Percentiles rank a stretch among this genome's conserved stretches.
These are phyloP conservation scores for Nomada fucata DNA, from an alignment of 2,888 invertebrate genomes.

Conservation along the genomic window DNA sequence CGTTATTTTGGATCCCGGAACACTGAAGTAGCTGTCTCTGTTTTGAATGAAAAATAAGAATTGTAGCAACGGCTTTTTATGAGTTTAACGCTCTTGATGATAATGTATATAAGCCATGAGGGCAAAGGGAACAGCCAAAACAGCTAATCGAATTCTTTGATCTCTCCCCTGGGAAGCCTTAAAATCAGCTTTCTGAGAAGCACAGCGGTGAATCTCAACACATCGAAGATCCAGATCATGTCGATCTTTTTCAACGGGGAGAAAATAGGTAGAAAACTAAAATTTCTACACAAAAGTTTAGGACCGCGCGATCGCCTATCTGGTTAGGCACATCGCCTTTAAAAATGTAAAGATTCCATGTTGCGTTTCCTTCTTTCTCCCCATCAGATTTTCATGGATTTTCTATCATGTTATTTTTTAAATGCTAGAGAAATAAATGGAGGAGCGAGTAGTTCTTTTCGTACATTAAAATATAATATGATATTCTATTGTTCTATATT, in stretches of 20 bases:
- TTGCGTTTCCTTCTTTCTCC: background rate
- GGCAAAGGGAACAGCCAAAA: constrained; percentile 14
- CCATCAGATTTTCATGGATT: too few species aligned
- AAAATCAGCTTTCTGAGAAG: constrained; percentile 11
- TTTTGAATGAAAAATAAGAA: too few species aligned
- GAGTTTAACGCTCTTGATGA: background rate
- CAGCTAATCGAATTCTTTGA: constrained; percentile 32
- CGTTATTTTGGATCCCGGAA: too few species aligned
- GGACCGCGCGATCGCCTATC: background rate
- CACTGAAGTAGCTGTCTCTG: too few species aligned
- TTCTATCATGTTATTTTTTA: too few species aligned
- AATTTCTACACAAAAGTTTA: constrained; percentile 35
- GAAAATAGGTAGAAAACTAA: constrained; percentile 20
- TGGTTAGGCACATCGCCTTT: background rate
- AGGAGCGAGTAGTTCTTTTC: too few species aligned
- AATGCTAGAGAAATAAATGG: too few species aligned
- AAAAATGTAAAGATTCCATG: background rate
- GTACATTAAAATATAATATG: too few species aligned
- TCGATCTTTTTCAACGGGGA: constrained; percentile 22
- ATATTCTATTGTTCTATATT: too few species aligned
- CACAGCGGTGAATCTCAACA: constrained; percentile 16
- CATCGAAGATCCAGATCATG: constrained; percentile 25
- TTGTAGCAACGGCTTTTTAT: background rate
- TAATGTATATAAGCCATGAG: constrained; percentile 9
- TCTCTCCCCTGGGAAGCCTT: constrained; percentile 27